These are phyloP conservation scores for Microcebus ravelobensis DNA, from an alignment of 2,113 vertebrate species.

Conservation along the genomic window DNA sequence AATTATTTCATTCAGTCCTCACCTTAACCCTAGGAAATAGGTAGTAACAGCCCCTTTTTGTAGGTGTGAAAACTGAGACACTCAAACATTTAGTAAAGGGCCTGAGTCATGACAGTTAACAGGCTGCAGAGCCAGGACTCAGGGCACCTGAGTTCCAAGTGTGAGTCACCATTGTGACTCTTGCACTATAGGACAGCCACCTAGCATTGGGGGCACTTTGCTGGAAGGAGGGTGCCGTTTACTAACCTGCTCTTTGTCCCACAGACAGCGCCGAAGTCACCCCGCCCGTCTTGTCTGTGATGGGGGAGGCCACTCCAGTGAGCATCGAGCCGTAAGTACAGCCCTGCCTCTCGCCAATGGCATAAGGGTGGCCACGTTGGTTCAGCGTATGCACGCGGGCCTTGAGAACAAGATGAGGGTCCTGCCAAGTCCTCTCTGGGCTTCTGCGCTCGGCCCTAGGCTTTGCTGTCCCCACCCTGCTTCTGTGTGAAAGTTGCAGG, in stretches of 20 bases:
- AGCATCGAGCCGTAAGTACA: slow-evolving; percentile 98
- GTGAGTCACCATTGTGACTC: neutral
- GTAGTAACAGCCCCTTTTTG: neutral
- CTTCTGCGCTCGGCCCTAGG: neutral
- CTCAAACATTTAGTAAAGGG: neutral
- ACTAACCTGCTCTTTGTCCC: slow-evolving; percentile 68
- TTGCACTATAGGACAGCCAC: neutral
- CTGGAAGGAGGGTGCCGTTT: neutral
- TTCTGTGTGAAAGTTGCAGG: neutral
- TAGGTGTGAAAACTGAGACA: slow-evolving; percentile 7
- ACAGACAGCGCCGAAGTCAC: slow-evolving; percentile 96
- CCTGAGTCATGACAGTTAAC: neutral
- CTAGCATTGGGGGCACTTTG: neutral
- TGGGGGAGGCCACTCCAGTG: slow-evolving; percentile 96
- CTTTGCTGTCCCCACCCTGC: neutral
- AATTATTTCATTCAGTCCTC: neutral
- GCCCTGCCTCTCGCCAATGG: neutral
- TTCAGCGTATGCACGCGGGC: neutral
- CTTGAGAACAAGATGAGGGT: neutral
- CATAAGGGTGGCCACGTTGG: neutral
- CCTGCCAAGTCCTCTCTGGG: neutral
- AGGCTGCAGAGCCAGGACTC: neutral
- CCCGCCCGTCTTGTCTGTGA: slow-evolving; percentile 93
- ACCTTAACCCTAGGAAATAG: neutral
- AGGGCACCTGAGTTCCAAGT: neutral